A percentile compares a stretch with the other conserved stretches of the same genome.
phyloP scores from a whole-genome alignment of 2,888 invertebrate genomes.

The Hypena proboscidalis region DNA sequence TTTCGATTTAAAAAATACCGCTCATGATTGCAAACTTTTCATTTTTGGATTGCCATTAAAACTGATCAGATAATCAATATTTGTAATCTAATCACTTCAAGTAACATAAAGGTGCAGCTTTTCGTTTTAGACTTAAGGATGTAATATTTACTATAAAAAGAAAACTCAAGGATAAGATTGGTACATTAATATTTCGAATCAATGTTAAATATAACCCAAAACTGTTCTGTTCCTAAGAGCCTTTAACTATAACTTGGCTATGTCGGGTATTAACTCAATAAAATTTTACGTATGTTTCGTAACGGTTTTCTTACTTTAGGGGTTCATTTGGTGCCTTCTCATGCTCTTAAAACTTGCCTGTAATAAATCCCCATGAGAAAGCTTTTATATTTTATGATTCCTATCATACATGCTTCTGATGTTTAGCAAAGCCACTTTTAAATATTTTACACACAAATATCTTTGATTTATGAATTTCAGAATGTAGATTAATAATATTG shows the following conservation, averaged over 20 bases:
- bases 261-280: conserved; percentile 8
- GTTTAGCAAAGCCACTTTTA: no score
- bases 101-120: no score
- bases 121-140: no score
- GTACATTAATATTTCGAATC: no score
- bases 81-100: background rate
- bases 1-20: no score
- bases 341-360: conserved; percentile 20
- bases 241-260: background rate
- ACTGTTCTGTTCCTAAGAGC: background rate
- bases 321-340: conserved; percentile 40
- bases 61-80: background rate
- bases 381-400: background rate
- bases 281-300: conserved; percentile 13
- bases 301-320: conserved; percentile 18
- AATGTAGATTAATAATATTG: no score
- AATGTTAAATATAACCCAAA: background rate
- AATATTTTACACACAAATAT: no score
- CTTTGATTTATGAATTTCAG: no score
- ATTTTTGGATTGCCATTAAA: background rate
- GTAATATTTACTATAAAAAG: no score
- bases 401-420: background rate
- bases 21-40: no score
- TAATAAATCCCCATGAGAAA: conserved; percentile 12
- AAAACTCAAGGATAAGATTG: no score